Percentiles rank a stretch among this genome's conserved stretches.
phyloP scores from a whole-genome alignment of 2,797 vertebrate genomes.

The Decapterus maruadsi region DNA sequence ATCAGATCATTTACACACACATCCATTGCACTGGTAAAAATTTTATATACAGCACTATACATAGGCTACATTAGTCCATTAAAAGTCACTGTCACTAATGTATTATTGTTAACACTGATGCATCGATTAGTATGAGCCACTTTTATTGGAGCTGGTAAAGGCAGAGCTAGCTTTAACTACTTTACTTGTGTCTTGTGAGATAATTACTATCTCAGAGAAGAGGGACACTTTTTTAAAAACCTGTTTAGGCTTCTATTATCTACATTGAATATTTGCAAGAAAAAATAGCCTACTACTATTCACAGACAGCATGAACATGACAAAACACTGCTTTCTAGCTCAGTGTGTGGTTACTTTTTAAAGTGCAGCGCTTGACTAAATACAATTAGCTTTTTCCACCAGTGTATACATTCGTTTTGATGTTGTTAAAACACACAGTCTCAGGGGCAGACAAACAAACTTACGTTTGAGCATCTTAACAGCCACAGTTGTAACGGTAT shows the following conservation, averaged over 20 bases:
- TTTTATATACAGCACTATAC: background rate
- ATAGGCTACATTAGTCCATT: background rate
- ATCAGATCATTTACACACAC: conserved; percentile 32
- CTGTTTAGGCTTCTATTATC: background rate
- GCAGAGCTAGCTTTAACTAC: background rate
- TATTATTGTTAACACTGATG: background rate
- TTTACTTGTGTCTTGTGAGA: background rate
- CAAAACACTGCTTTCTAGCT: too few species aligned
- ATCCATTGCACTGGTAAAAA: background rate
- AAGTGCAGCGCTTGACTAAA: background rate
- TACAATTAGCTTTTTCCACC: background rate
- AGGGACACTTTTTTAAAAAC: background rate
- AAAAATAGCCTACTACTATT: background rate
- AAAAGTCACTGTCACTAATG: background rate
- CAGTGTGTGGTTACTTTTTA: background rate
- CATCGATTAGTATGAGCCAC: background rate
- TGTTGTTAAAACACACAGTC: background rate
- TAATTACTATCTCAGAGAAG: background rate
- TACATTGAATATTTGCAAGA: background rate
- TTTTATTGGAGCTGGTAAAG: background rate
- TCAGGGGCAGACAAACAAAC: conserved; percentile 57
- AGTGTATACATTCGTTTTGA: background rate
- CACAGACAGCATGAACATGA: too few species aligned
- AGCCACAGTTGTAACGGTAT: conserved; percentile 93
- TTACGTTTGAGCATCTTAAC: conserved; percentile 99